Percentiles rank a stretch among this genome's conserved stretches.
phyloP scores from a whole-genome alignment of 2,888 invertebrate species.

The Cephus runcator region DNA sequence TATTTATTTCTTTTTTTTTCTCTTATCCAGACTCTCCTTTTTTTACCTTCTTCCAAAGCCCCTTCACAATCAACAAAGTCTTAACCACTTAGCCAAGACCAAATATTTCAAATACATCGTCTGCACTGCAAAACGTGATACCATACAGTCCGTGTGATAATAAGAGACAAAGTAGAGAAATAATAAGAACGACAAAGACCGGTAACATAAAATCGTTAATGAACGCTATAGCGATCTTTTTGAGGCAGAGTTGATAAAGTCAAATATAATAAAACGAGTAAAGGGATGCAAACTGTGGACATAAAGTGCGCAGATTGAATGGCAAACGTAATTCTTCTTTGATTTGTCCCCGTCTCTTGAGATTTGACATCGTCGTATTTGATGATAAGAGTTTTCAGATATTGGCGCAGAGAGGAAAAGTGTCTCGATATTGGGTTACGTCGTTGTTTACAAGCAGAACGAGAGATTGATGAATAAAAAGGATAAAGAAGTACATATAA shows the following conservation, averaged over 20 bases:
- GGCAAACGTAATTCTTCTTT: neutral
- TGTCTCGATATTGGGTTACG: neutral
- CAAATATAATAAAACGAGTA: neutral
- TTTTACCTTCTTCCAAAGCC: neutral
- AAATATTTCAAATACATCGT: neutral
- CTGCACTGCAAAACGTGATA: neutral
- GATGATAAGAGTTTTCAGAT: neutral
- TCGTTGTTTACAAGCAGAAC: neutral
- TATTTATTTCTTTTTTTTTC: neutral
- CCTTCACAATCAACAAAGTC: neutral
- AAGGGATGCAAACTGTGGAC: neutral
- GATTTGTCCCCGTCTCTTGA: neutral
- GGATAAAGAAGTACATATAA: neutral
- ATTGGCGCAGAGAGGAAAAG: neutral
- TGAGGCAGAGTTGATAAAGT: neutral
- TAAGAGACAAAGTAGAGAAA: neutral
- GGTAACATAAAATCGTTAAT: neutral
- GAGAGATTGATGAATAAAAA: neutral
- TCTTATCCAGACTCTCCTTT: neutral
- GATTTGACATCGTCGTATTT: neutral
- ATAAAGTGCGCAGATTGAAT: neutral
- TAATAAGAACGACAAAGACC: neutral
- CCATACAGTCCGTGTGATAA: neutral
- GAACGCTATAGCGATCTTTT: neutral
- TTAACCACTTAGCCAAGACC: neutral